A percentile compares a stretch with the other conserved stretches of the same genome.
Conservation (phyloP, 2,113 vertebrate genomes). For the Proteles cristata region DNA sequence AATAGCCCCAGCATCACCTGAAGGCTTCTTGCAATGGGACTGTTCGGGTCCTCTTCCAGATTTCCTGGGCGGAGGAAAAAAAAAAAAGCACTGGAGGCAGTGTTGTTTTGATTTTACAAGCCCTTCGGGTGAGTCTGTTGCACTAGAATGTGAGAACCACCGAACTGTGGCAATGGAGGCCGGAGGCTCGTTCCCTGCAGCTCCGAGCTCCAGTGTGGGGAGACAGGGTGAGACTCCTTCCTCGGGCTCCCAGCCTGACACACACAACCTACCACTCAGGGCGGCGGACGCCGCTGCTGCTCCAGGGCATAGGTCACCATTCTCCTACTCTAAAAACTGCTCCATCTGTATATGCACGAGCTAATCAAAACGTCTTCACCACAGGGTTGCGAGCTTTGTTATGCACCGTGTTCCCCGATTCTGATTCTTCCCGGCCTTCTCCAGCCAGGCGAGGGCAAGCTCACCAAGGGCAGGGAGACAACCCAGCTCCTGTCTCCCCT, state of each 20-base stretch:
- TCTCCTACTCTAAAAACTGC: constrained; percentile 68
- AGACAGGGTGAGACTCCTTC: not conserved
- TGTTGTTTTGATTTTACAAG: not conserved
- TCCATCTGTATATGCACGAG: constrained; percentile 65
- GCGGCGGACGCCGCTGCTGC: not conserved
- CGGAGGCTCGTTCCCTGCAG: no score
- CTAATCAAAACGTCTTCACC: constrained; percentile 68
- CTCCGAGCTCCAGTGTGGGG: not conserved
- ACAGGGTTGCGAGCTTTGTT: constrained; percentile 49
- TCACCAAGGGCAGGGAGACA: no score
- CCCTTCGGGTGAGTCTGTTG: not conserved
- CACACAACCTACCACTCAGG: not conserved
- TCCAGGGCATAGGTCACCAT: constrained; percentile 51
- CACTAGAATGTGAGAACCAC: not conserved
- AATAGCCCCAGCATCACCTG: not conserved
- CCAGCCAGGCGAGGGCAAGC: accelerated
- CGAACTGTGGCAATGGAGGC: accelerated
- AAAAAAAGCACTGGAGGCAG: not conserved
- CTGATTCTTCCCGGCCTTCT: not conserved
- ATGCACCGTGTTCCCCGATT: not conserved
- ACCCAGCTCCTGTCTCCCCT: not conserved
- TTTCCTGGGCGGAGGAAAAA: not conserved
- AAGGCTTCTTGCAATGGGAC: not conserved
- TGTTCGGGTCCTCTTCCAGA: not conserved
- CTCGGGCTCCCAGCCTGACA: not conserved